A percentile compares a stretch with the other conserved stretches of the same genome.
Conservation (phyloP, 92 coral and sea anemone genomes). For the Phymanthus crucifer region DNA sequence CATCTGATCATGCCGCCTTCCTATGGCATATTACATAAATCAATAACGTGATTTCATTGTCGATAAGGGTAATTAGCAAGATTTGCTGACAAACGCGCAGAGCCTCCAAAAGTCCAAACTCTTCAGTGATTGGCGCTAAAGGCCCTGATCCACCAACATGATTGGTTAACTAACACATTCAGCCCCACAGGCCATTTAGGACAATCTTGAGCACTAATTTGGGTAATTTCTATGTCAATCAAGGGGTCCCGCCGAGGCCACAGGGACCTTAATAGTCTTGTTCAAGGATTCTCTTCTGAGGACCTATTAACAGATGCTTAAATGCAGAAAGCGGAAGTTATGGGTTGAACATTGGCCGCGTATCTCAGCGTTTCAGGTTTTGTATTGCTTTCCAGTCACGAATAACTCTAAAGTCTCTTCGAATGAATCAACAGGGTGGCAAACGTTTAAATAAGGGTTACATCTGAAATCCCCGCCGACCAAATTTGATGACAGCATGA, state of each 20-base stretch:
- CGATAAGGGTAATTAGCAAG: conserved; percentile 99
- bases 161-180: conserved; percentile 54
- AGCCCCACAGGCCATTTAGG: conserved; percentile 75
- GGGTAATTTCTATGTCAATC: conserved; percentile 90
- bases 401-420: background rate
- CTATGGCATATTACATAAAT: conserved; percentile 98
- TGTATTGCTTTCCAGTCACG: conserved; percentile 30
- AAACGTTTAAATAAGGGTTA: background rate
- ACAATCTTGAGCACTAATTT: conserved; percentile 77
- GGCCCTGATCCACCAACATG: conserved; percentile 14
- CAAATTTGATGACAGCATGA: conserved; percentile 8
- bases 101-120: conserved; percentile 51
- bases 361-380: conserved; percentile 26
- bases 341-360: conserved; percentile 17
- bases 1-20: conserved; percentile 77
- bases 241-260: conserved; percentile 43
- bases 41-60: conserved; percentile 98
- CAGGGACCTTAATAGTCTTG: conserved; percentile 52
- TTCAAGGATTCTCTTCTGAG: conserved; percentile 39
- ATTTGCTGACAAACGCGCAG: conserved; percentile 92
- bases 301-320: conserved; percentile 62
- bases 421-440: conserved; percentile 3
- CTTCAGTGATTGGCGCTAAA: conserved; percentile 56
- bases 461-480: conserved; percentile 1
- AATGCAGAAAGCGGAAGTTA: conserved; percentile 32